Base-by-base conservation (phyloP, 2,113 vertebrate species). In the Eulemur macaco region DNA sequence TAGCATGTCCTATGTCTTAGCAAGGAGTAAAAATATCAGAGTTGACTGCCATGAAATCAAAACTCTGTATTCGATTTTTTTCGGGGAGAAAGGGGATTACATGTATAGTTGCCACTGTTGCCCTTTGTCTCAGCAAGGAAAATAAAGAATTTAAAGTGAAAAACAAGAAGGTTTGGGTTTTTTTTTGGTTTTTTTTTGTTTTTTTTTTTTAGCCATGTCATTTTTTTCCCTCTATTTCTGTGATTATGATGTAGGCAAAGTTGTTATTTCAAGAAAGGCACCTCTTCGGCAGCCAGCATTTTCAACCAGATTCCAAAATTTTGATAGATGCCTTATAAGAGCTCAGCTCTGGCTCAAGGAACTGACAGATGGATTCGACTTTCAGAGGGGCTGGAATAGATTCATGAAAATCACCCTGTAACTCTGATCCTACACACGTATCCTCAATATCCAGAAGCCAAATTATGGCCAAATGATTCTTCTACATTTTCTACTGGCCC, bases 401-500 rank as follows among this genome's bases (percentile, higher is more conserved):
- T 77, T 97, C 86, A 78, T 88, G 89, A 84, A 97, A 98, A 96
- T 97, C 84, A 73, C 96, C n/a, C 71, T 96, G 73, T 68, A 96
- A 82, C 60, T 96, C 95, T 95, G 94, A 95, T 96, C 92, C 12
- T 58, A 50, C 91, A 92, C 96, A 97, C 80, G 96, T 96, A 96
- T 87, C 92, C 87, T 97, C 60, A 93, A 95, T 96, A 96, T 93
- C 95, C 96, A 97, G 97, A 96, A 98, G 96, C 95, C 87, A 96
- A 96, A 95, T 47, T 50, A 50, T 13, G 54, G 69, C 69, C 84
- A 96, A 96, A 87, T 85, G 95, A 94, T 82, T 95, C 89, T 87
- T 90, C 85, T 92, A 66, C n/a, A 66, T 91, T 94, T 94, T 89
- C 78, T 66, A 20, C 58, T 96, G 86, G 87, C 89, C 18, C 21